A percentile compares a stretch with the other conserved stretches of the same genome.
phyloP scores from a whole-genome alignment of 2,888 invertebrate species.

The Drosophila monieri region DNA sequence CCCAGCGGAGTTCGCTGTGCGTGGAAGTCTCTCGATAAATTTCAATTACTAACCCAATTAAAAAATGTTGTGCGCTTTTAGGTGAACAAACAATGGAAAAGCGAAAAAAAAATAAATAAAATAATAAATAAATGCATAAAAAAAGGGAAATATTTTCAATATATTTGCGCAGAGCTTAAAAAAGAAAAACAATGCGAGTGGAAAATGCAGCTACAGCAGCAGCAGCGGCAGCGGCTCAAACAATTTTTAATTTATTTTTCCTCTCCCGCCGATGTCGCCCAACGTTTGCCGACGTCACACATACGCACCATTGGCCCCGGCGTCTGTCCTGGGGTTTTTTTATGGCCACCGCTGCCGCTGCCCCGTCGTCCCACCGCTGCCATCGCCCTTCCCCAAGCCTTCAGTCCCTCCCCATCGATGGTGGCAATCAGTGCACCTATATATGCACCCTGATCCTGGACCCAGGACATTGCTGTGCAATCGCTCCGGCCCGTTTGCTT shows the following conservation, averaged over 20 bases:
- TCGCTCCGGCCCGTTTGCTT: constrained; percentile 77
- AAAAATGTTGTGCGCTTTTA: constrained; percentile 78
- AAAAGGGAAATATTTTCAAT: constrained; percentile 60
- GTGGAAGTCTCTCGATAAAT: constrained; percentile 76
- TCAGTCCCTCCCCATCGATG: constrained; percentile 15
- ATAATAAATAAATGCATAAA: constrained; percentile 43
- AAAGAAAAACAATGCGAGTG: constrained; percentile 39
- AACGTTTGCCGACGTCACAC: constrained; percentile 63
- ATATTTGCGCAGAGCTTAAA: constrained; percentile 61
- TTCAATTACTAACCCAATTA: constrained; percentile 83
- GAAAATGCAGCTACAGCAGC: constrained; percentile 36
- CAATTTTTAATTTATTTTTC: constrained; percentile 69
- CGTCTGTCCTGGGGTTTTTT: constrained; percentile 55
- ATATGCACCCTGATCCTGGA: constrained; percentile 58
- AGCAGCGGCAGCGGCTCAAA: constrained; percentile 52
- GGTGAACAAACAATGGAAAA: constrained; percentile 61
- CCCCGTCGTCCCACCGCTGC: constrained; percentile 1
- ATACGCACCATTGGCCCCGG: constrained; percentile 73
- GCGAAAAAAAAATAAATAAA: constrained; percentile 53
- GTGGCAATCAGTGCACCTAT: constrained; percentile 76
- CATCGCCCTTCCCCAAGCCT: neutral
- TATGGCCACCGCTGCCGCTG: constrained; percentile 24
- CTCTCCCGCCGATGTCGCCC: constrained; percentile 38
- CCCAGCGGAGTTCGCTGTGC: constrained; percentile 36
- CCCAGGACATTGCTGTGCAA: constrained; percentile 57